Base-by-base conservation (phyloP, 1,140 invertebrate genomes). In the Acromyrmex heyeri region DNA sequence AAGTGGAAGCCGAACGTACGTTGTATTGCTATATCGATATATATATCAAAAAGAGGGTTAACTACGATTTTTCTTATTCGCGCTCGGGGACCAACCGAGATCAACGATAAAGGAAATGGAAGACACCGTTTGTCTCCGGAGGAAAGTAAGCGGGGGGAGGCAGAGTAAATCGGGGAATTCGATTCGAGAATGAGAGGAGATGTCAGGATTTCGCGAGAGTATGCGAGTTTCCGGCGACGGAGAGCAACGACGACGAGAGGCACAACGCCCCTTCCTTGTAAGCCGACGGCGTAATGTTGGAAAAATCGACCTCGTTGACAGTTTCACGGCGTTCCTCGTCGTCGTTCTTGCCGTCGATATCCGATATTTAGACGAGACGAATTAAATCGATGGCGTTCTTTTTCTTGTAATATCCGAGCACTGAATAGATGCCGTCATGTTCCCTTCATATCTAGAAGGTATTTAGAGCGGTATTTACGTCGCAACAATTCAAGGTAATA, bases 181-280 rank as follows among this genome's bases (percentile, higher is more conserved):
- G 55, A 59, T 82, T 81, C 18, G 21, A 48, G 30, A 69, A 38
- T n/a, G 53, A 82, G 0, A 48, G 55, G 24, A 30, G 69, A 67
- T 30, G 73, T 64, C 44, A 50, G 27, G 59, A 85, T 85, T 85
- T 57, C 21, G 75, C 61, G 48, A 44, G n/a, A 77, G 53, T 48
- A 70, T n/a, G 77, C 53, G 55, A 30, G 44, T 69, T 69, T 81
- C 12, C 21, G 24, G 12, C 3, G 79, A 44, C 21, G 0, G 6
- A 10, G 57, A 30, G 34, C 27, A 8, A 34, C 3, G 53, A 61
- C 34, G 79, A 76, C 30, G 48, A 77, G 73, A 65, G 21, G 12
- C 48, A 65, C 61, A 78, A 85, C 82, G 82, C 82, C 82, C 62
- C 21, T 85, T 85, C 7, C 82, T 76, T 77, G 82, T 85, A 85